These are phyloP conservation scores for Alouatta palliata DNA, from an alignment of 2,113 vertebrate species.

Conservation along the genomic window DNA sequence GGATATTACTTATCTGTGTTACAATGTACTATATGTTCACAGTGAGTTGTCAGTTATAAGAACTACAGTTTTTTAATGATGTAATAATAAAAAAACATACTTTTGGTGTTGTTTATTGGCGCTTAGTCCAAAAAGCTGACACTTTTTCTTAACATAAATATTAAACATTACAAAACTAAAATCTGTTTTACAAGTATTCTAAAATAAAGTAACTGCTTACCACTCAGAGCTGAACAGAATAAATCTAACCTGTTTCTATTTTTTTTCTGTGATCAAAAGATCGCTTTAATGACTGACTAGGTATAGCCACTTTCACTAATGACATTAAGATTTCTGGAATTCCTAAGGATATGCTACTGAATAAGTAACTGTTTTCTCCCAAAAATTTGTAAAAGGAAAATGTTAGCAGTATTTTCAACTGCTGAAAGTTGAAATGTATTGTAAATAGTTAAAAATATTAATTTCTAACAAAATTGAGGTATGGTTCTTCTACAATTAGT, in stretches of 20 bases:
- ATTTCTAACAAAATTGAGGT: not conserved
- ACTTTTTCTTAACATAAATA: not conserved
- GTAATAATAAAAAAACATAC: not conserved
- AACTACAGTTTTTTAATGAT: not conserved
- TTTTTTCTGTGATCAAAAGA: not conserved
- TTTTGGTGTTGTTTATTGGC: not conserved
- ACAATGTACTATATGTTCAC: not conserved
- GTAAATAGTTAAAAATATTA: not conserved
- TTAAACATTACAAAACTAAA: not conserved
- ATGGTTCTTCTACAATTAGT: not conserved
- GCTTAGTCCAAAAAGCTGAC: not conserved
- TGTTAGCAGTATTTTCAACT: not conserved
- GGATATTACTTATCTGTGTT: not conserved
- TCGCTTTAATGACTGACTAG: not conserved
- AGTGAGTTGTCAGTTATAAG: not conserved
- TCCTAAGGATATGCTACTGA: not conserved
- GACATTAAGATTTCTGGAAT: not conserved
- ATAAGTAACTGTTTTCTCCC: not conserved
- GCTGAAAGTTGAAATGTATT: not conserved
- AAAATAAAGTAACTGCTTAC: not conserved
- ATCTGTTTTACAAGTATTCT: not conserved
- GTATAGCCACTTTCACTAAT: not conserved
- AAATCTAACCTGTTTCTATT: not conserved
- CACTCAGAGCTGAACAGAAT: not conserved
- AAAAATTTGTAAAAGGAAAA: not conserved